phyloP scores from a whole-genome alignment of 1,140 invertebrate genomes.

The Tachypleus tridentatus region DNA sequence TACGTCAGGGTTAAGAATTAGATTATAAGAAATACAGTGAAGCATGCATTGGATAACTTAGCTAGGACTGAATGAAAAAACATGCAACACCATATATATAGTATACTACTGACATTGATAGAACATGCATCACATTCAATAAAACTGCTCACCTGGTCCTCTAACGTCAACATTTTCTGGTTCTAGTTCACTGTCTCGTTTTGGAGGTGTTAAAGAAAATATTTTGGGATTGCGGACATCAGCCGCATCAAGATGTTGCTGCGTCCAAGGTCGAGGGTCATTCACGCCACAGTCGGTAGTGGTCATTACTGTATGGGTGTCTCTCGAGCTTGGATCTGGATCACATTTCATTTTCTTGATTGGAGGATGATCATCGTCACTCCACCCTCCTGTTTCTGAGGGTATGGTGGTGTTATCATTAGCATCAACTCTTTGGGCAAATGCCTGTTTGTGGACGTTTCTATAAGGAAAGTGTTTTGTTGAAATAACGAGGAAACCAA shows the following conservation, averaged over 20 bases:
- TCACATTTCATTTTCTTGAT: constrained; percentile 55
- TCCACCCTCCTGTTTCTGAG: constrained; percentile 47
- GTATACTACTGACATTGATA: too few relatives aligned
- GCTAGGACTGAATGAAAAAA: too few relatives aligned
- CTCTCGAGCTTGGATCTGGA: constrained; percentile 39
- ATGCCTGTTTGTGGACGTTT: constrained; percentile 17
- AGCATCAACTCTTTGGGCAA: constrained; percentile 39
- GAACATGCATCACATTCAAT: too few relatives aligned
- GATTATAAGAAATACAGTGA: not conserved
- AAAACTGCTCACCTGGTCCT: constrained; percentile 48
- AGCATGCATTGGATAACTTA: too few relatives aligned
- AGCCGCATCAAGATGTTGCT: constrained; percentile 80
- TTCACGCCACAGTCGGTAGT: constrained; percentile 66
- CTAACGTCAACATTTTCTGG: constrained; percentile 53
- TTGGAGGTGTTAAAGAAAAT: constrained; percentile 51
- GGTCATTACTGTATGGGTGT: constrained; percentile 65
- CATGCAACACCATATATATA: too few relatives aligned
- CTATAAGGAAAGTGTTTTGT: constrained; percentile 1
- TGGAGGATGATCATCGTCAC: constrained; percentile 73
- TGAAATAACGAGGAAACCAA: too few relatives aligned
- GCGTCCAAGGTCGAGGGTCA: constrained; percentile 74
- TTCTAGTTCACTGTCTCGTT: constrained; percentile 34
- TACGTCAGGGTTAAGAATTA: not conserved
- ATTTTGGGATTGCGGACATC: constrained; percentile 54
- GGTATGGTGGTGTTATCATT: constrained; percentile 37